phyloP scores from a whole-genome alignment of 2,113 vertebrate species.

The Prunella himalayana region DNA sequence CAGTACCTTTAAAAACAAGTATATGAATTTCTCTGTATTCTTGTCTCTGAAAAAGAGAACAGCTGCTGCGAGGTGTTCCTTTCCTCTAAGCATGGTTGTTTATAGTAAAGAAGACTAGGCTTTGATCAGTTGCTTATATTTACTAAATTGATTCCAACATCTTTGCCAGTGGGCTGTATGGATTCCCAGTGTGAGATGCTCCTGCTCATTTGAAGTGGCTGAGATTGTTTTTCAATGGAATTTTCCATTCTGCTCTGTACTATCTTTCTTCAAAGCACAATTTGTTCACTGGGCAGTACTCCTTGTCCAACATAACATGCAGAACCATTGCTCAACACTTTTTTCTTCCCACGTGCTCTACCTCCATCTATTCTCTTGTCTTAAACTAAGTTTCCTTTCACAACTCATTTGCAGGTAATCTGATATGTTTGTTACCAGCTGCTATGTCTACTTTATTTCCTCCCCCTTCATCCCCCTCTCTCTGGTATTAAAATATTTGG shows the following conservation, averaged over 20 bases:
- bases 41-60: neutral
- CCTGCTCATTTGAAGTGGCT: neutral
- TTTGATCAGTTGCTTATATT: neutral
- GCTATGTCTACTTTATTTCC: fast-evolving
- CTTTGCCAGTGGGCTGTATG: constrained; percentile 16
- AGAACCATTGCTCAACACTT: neutral
- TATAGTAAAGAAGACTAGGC: neutral
- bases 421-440: neutral
- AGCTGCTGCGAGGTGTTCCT: neutral
- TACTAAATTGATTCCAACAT: constrained; percentile 19
- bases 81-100: neutral
- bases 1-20: neutral
- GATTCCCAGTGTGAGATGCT: neutral
- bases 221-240: constrained; percentile 18
- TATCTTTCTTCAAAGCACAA: neutral
- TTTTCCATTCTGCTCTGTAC: neutral
- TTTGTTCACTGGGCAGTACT: neutral
- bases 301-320: neutral
- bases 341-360: neutral
- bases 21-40: fast-evolving
- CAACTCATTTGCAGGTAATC: fast-evolving
- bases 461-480: too few relatives aligned
- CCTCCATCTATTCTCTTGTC: neutral
- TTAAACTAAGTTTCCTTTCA: neutral
- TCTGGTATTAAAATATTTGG: too few relatives aligned